Base-by-base conservation (phyloP, 2,888 invertebrate genomes). In the Hydrotaea cyrtoneurina region DNA sequence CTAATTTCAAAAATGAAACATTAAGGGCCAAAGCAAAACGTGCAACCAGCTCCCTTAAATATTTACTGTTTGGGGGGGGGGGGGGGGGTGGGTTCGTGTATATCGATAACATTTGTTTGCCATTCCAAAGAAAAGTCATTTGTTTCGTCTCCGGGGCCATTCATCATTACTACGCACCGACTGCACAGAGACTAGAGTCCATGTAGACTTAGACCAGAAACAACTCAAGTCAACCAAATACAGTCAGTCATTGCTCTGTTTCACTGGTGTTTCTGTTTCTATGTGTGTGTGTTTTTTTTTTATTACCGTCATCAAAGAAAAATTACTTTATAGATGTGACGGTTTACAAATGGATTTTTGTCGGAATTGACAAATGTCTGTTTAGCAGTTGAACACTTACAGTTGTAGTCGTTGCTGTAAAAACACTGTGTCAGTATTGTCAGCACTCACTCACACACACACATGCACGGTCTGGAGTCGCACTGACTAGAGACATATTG, bases 331-430 rank as follows among this genome's bases (percentile, higher is more conserved):
- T 39, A 64, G 26, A 23, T 62, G 71, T 72, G 59, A 75, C 64
- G 26, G 53, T 71, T 74, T 74, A 39, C 62, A 80, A 83, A 80
- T 71, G 71, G 74, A 11, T 39, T 73, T n/a, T 76, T 66, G 50
- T 66, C 13, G 39, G 21, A 23, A 64, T 69, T 79, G 78, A 78
- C 62, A 79, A 83, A 79, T 66, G 64, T 36, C 31, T 57, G 72
- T 83, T 83, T 79, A 79, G 55, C 72, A 83, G 82, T 80, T 77
- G 79, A 79, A 80, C 59, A 59, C 66, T 2, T 79, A n/a, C 74
- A 74, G 19, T 72, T 4, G 50, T 15, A 50, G n/a, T n/a, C n/a
- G n/a, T n/a, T n/a, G n/a, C n/a, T n/a, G n/a, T n/a, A n/a, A n/a
- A n/a, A n/a, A 15, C 50, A 53, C 17, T 31, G 23, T 55, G n/a